Conservation (phyloP, 2,888 invertebrate genomes). For the Drosophila atroscutellata region DNA sequence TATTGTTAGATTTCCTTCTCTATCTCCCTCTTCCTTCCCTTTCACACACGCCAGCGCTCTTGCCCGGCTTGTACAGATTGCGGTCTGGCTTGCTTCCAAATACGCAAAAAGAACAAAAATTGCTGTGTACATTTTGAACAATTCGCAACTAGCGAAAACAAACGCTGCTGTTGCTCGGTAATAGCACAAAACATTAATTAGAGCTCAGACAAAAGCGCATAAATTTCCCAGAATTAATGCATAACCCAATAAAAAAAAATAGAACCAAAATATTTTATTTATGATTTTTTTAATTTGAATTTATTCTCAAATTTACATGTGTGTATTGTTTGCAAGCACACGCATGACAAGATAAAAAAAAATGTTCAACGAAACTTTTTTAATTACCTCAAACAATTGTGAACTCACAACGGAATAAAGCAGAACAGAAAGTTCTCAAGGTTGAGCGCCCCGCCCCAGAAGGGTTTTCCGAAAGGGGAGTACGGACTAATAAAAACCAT, state of each 20-base stretch:
- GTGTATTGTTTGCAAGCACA: constrained; percentile 20
- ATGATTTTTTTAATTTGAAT: not conserved
- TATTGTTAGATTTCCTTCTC: not conserved
- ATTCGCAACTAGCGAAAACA: constrained; percentile 29
- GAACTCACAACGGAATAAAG: constrained; percentile 23
- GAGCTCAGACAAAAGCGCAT: constrained; percentile 30
- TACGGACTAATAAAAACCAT: constrained; percentile 14
- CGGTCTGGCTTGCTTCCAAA: constrained; percentile 13
- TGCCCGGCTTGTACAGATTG: constrained; percentile 11
- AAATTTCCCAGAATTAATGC: constrained; percentile 13
- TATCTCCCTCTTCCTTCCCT: too few relatives aligned
- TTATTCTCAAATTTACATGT: constrained; percentile 6
- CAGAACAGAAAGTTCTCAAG: constrained; percentile 20
- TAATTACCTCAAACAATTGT: constrained; percentile 56
- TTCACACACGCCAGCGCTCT: not conserved
- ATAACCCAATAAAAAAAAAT: constrained; percentile 5
- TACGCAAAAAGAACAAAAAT: not conserved
- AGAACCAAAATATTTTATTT: constrained; percentile 21
- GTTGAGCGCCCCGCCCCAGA: constrained; percentile 2
- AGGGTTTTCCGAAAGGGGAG: constrained; percentile 7
- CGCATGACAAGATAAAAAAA: constrained; percentile 16
- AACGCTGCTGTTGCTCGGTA: constrained; percentile 1
- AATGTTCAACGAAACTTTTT: constrained; percentile 45
- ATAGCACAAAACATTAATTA: constrained; percentile 36
- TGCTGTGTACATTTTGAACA: constrained; percentile 12